These are phyloP conservation scores for Fratercula arctica DNA, from an alignment of 2,797 vertebrate species.

Conservation along the genomic window DNA sequence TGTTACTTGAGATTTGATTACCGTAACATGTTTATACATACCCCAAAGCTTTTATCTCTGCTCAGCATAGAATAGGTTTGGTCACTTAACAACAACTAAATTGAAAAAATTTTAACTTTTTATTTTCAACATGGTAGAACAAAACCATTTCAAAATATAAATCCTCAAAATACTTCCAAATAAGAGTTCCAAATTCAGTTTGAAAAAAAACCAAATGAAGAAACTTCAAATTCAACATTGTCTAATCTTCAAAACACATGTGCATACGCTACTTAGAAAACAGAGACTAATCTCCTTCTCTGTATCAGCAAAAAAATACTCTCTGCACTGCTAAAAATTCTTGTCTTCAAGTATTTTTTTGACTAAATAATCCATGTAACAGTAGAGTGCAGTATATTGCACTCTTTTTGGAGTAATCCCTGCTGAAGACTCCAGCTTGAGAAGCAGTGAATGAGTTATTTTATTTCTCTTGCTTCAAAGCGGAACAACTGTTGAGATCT, in stretches of 20 bases:
- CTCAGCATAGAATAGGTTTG: background rate
- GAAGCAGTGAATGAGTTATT: background rate
- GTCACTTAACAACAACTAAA: background rate
- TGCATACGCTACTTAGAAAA: background rate
- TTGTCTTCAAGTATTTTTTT: background rate
- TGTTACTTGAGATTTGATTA: background rate
- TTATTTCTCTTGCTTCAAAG: background rate
- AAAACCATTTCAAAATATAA: background rate
- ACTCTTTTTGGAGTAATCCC: background rate
- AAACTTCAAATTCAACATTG: background rate
- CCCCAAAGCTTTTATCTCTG: background rate
- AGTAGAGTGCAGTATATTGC: background rate
- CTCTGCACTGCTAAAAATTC: background rate
- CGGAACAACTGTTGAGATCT: background rate
- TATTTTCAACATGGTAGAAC: background rate
- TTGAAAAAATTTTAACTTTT: background rate
- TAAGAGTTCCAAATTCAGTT: background rate
- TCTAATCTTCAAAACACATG: background rate
- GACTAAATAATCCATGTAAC: background rate
- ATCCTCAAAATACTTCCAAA: background rate
- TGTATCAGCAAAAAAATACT: background rate
- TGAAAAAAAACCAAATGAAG: background rate
- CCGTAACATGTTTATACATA: background rate
- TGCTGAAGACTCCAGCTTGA: background rate
- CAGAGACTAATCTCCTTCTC: background rate